Base-by-base conservation (phyloP, 2,797 vertebrate species). In the Anolis apletophallus region DNA sequence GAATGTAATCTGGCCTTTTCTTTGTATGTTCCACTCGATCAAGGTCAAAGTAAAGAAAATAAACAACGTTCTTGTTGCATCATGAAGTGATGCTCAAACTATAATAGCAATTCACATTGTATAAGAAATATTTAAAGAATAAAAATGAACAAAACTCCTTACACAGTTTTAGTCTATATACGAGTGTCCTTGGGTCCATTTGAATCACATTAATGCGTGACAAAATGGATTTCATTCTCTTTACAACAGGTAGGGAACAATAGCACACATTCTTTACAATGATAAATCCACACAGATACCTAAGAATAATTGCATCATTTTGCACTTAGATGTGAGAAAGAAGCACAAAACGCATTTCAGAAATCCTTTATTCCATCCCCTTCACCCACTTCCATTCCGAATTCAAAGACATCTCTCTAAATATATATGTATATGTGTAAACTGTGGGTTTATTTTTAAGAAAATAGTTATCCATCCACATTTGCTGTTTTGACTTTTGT, bases 1-100 rank as follows among this genome's bases (percentile, higher is more conserved):
- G 85, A 85, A 54, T 55, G 52, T 61, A 80, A 80, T 52, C 23
- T 79, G 79, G 81, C 86, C 73, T 88, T 90, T 93, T 55, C 80
- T 76, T 85, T 71, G 52, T 57, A 26, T 75, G 79, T 81, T 84
- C 81, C 83, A 72, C 76, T 77, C 83, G 68, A 78, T 85, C 76
- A 21, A 83, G 80, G 69, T 46, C 84, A 87, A 83, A 77, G 19
- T 71, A 79, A 52, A 29, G 19, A 40, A 86, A 87, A 36, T 29
- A 74, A 84, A 40, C 40, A 84, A 32, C n/a, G n/a, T 67, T 55
- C n/a, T 52, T 26, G 29, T 72, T 75, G 52, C 76, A 71, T 85
- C 71, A 21, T 78, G 67, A 83, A 19, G 52, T 21, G 71, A 46
- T 52, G 29, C 23, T 36, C 36, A 69, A 34, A 32, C 17, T 46